Conservation (phyloP, 2,797 vertebrate genomes). For the Threskiornis aethiopicus region DNA sequence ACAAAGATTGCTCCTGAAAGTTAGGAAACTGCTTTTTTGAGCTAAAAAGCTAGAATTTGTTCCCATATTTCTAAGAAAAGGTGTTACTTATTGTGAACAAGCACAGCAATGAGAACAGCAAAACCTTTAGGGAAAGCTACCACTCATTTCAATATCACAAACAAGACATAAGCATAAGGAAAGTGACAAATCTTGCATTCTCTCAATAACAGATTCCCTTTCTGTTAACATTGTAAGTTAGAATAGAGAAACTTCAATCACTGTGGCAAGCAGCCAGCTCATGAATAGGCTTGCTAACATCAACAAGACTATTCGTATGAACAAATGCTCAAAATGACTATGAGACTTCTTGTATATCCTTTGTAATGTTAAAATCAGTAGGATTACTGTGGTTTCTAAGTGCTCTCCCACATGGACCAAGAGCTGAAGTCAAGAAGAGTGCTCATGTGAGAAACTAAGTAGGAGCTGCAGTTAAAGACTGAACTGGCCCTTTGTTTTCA, state of each 20-base stretch:
- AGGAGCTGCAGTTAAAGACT: neutral
- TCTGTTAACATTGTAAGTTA: slow-evolving; percentile 23
- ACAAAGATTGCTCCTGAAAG: neutral
- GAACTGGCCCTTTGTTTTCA: neutral
- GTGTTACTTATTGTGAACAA: neutral
- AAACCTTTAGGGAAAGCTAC: neutral
- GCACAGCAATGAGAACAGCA: slow-evolving; percentile 15
- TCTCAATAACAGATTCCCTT: slow-evolving; percentile 50
- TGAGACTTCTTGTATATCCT: slow-evolving; percentile 55
- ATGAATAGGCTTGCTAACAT: slow-evolving; percentile 60
- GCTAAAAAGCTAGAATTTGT: neutral
- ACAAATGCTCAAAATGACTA: slow-evolving; percentile 64
- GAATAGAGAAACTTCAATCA: slow-evolving; percentile 43
- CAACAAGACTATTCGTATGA: slow-evolving; percentile 63
- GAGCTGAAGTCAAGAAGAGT: slow-evolving; percentile 24
- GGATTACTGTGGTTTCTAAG: neutral
- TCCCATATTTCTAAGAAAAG: neutral
- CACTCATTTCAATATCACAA: slow-evolving; percentile 63
- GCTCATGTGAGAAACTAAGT: neutral
- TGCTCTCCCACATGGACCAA: slow-evolving; percentile 19
- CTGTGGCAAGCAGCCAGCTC: slow-evolving; percentile 40
- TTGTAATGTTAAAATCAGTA: slow-evolving; percentile 58
- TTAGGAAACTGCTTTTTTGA: neutral
- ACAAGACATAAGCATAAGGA: slow-evolving; percentile 12
- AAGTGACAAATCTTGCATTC: slow-evolving; percentile 61